A percentile compares a stretch with the other conserved stretches of the same genome.
Evolutionary conservation across 2,797 vertebrate genomes (phyloP).

Genomic region (Pseudomugil gertrudae): DNA sequence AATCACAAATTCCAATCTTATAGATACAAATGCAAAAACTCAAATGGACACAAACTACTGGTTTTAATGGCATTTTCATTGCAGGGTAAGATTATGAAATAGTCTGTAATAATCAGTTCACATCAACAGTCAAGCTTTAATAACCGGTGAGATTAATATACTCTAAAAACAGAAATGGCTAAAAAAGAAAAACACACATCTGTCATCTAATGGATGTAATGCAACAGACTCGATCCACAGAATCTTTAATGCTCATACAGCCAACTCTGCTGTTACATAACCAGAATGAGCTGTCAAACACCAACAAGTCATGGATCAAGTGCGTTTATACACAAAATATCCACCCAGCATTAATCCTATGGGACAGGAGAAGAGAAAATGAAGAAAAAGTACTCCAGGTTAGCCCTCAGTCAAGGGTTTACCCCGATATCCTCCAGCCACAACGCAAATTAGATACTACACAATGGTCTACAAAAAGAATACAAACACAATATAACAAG

Average conservation of each 20-base stretch:
- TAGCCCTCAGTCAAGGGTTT: neutral
- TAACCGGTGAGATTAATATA: neutral
- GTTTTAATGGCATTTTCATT: neutral
- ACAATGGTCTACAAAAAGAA: no score
- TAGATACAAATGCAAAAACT: no score
- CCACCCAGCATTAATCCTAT: neutral
- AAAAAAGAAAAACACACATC: neutral
- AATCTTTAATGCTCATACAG: neutral
- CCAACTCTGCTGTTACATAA: neutral
- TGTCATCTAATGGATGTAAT: constrained; percentile 1
- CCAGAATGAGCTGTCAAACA: neutral
- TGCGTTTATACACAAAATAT: neutral
- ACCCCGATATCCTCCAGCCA: no score
- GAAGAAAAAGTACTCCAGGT: neutral
- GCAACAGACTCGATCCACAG: neutral
- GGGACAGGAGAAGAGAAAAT: neutral
- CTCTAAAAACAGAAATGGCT: neutral
- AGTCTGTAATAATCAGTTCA: neutral
- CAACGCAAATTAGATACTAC: no score
- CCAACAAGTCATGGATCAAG: constrained; percentile 1
- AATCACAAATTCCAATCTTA: no score
- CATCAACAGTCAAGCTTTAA: neutral
- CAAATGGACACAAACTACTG: neutral
- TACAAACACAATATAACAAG: no score
- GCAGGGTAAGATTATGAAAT: neutral